Conservation (phyloP, 1,140 invertebrate genomes). For the Atta texana region DNA sequence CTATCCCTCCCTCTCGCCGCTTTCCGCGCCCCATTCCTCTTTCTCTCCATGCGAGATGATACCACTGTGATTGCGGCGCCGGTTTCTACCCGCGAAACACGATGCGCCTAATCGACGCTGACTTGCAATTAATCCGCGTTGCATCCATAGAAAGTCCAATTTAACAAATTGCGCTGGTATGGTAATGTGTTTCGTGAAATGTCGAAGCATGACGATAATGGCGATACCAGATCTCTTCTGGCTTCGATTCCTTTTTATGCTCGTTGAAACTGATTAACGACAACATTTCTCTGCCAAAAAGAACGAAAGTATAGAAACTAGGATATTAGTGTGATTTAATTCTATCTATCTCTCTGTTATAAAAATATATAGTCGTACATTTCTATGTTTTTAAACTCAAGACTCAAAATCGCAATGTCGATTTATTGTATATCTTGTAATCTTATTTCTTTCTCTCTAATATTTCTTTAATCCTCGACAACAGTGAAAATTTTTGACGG, state of each 20-base stretch:
- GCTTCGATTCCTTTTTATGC: not conserved
- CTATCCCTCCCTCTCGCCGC: not conserved
- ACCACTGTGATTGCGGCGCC: slow-evolving; percentile 42
- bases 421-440: not conserved
- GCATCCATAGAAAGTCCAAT: slow-evolving; percentile 47
- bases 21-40: slow-evolving; percentile 14
- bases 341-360: not conserved
- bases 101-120: slow-evolving; percentile 62
- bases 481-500: no score
- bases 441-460: not conserved
- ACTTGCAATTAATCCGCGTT: slow-evolving; percentile 58
- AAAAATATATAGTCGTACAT: not conserved
- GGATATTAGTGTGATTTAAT: not conserved
- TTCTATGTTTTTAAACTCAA: not conserved
- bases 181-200: slow-evolving; percentile 32
- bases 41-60: slow-evolving; percentile 47
- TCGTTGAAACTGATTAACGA: slow-evolving; percentile 17
- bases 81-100: slow-evolving; percentile 52
- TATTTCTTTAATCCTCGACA: not conserved
- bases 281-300: slow-evolving; percentile 14
- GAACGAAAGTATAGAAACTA: not conserved
- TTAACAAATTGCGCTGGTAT: slow-evolving; percentile 51
- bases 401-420: not conserved
- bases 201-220: slow-evolving; percentile 36
- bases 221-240: slow-evolving; percentile 17